These are phyloP conservation scores for Sylvia atricapilla DNA, from an alignment of 2,113 vertebrate genomes.

Conservation along the genomic window DNA sequence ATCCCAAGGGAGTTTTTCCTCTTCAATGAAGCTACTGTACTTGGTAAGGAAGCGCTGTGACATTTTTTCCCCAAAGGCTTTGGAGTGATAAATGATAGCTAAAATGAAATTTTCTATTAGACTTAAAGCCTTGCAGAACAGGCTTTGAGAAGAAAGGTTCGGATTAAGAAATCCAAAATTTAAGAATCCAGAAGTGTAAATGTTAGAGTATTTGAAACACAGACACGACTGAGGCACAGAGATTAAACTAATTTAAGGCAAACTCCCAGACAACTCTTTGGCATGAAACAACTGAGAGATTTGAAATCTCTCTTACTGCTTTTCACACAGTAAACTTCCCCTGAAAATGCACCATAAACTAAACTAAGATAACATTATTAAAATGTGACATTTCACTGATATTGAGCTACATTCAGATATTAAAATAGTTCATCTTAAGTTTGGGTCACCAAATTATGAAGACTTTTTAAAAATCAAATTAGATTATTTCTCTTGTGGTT, in stretches of 20 bases:
- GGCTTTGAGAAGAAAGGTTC: not conserved
- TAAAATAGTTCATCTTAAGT: not conserved
- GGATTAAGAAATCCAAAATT: not conserved
- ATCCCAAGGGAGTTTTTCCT: slow-evolving; percentile 24
- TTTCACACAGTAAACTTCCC: not conserved
- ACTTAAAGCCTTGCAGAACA: not conserved
- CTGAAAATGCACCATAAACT: not conserved
- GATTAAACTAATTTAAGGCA: not conserved
- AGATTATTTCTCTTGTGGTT: not conserved
- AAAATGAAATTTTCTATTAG: not conserved
- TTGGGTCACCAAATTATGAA: not conserved
- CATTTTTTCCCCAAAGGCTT: slow-evolving; percentile 35
- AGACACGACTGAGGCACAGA: not conserved
- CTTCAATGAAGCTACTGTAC: slow-evolving; percentile 24
- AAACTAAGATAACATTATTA: not conserved
- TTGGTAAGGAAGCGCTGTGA: not conserved
- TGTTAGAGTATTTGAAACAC: not conserved
- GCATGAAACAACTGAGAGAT: not conserved
- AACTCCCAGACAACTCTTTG: not conserved
- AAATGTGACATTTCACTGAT: not conserved
- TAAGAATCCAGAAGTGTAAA: not conserved
- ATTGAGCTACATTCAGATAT: not conserved
- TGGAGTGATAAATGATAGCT: slow-evolving; percentile 30
- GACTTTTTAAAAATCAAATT: not conserved
- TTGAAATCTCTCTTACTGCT: not conserved